Evolutionary conservation across 35 echinoderm and acorn worm species (phyloP).

Genomic region (Apostichopus parvimensis): DNA sequence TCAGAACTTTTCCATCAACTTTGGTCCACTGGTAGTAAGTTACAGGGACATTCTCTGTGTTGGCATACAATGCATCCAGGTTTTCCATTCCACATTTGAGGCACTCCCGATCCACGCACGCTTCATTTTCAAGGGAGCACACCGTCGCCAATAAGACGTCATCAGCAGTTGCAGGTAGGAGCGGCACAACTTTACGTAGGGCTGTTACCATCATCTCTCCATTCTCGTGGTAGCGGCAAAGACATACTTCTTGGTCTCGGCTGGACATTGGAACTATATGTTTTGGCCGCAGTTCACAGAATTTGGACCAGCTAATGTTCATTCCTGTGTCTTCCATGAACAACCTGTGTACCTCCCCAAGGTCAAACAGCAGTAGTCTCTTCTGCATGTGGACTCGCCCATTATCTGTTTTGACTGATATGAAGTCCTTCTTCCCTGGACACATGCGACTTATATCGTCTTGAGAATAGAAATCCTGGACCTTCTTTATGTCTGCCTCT

Average conservation of each 20-base stretch:
- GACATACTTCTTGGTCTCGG: not conserved
- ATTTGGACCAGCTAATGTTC: not conserved
- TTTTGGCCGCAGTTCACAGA: slow-evolving; percentile 1
- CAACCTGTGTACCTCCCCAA: slow-evolving; percentile 1
- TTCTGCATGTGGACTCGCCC: not conserved
- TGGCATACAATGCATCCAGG: not conserved
- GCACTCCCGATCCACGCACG: slow-evolving; percentile 24
- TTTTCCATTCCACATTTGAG: not conserved
- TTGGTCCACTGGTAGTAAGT: slow-evolving; percentile 23
- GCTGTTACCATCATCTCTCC: not conserved
- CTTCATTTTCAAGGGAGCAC: slow-evolving; percentile 9
- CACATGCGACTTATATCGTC: slow-evolving; percentile 48
- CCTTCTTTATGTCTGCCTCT: slow-evolving; percentile 21
- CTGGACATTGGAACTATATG: not conserved
- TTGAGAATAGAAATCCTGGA: slow-evolving; percentile 22
- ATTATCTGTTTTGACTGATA: slow-evolving; percentile 1
- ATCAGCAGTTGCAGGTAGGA: not conserved
- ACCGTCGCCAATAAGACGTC: slow-evolving; percentile 2
- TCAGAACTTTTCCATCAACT: not conserved
- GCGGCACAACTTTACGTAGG: not conserved
- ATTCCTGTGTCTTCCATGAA: not conserved
- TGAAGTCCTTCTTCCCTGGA: slow-evolving; percentile 25
- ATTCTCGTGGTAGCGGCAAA: slow-evolving; percentile 42
- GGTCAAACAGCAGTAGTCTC: not conserved
- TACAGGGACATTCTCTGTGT: not conserved